Evolutionary conservation across 2,888 invertebrate species (phyloP).

Genomic region (Aporophyla lueneburgensis): DNA sequence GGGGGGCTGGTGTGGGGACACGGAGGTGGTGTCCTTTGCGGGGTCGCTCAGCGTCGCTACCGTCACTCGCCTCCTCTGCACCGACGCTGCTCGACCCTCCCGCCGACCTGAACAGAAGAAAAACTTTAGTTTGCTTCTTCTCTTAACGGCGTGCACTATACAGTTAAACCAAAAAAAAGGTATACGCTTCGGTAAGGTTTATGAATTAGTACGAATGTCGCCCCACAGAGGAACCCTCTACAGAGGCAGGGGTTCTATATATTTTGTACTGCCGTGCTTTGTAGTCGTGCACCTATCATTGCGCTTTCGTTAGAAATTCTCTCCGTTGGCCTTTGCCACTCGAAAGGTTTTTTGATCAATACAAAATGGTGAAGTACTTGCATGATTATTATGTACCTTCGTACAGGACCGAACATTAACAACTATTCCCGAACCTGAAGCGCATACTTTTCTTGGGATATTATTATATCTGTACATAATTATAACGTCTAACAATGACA

Average conservation of each 20-base stretch:
- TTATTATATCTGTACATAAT: neutral
- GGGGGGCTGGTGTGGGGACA: slow-evolving; percentile 84
- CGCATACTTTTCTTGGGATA: neutral
- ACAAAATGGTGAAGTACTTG: neutral
- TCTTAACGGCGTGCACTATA: neutral
- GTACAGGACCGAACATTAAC: neutral
- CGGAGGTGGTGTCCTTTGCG: slow-evolving; percentile 82
- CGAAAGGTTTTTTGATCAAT: no score
- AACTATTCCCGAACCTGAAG: neutral
- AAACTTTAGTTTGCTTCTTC: neutral
- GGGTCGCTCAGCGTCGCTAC: slow-evolving; percentile 87
- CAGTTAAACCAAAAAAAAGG: neutral
- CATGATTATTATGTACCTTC: neutral
- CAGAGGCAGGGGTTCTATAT: neutral
- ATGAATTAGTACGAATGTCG: neutral
- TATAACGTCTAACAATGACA: neutral
- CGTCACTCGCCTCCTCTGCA: slow-evolving; percentile 87
- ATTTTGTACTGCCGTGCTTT: neutral
- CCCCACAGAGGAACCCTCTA: neutral
- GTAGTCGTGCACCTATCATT: neutral
- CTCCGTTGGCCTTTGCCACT: neutral
- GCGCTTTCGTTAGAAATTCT: neutral
- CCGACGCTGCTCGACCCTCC: slow-evolving; percentile 83
- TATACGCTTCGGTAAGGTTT: neutral
- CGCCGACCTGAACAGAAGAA: slow-evolving; percentile 70